These are phyloP conservation scores for Buceros bicornis DNA, from an alignment of 2,797 vertebrate species.

Conservation along the genomic window DNA sequence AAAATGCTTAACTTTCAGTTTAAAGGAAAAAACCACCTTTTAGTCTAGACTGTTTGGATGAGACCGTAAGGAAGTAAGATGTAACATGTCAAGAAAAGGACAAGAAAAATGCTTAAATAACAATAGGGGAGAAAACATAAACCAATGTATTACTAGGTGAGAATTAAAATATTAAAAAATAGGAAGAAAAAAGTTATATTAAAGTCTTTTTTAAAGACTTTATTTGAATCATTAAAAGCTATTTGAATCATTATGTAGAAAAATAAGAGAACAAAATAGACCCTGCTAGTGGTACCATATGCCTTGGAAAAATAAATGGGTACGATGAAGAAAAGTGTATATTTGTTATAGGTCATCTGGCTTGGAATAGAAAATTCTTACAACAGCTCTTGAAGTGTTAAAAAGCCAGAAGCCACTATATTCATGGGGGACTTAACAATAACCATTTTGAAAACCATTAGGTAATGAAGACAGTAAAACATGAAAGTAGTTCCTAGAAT, in stretches of 20 bases:
- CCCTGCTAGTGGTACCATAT: background rate
- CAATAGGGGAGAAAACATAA: background rate
- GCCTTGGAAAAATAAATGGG: background rate
- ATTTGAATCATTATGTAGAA: background rate
- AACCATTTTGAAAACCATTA: conserved; percentile 59
- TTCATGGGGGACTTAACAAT: conserved; percentile 57
- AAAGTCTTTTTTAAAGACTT: background rate
- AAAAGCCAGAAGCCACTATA: background rate
- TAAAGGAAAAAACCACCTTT: background rate
- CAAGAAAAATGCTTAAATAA: background rate
- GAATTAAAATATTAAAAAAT: background rate
- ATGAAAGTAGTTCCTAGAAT: conserved; percentile 57
- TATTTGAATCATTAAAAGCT: background rate
- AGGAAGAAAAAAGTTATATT: background rate
- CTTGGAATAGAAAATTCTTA: conserved; percentile 6
- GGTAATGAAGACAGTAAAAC: conserved; percentile 66
- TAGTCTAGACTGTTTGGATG: background rate
- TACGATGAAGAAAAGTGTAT: background rate
- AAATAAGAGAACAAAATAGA: background rate
- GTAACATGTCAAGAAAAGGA: background rate
- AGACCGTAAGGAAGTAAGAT: background rate
- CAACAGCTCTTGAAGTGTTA: background rate
- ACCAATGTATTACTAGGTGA: background rate
- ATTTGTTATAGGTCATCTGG: background rate
- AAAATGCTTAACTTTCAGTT: conserved; percentile 22